Evolutionary conservation across 2,888 invertebrate genomes (phyloP), one percentile per base, ranked within the genome.

Genomic region (Drosophila birchii): DNA sequence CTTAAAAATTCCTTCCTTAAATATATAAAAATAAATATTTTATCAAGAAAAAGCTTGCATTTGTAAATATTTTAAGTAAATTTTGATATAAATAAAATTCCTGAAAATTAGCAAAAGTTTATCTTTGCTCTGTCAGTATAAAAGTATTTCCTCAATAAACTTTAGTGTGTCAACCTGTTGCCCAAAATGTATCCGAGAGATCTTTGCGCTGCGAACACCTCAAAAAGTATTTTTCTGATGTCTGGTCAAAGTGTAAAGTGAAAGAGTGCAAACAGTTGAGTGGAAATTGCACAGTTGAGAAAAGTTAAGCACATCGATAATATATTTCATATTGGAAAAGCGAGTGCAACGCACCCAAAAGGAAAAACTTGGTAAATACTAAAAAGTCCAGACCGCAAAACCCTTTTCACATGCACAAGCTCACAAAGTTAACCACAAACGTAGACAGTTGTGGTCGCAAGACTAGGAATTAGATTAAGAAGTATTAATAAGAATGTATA

Each of bases 251-350:
- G 60, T 61, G 41, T 20, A 44, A 59, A 58, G 44, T 38, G 32
- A 38, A 47, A 67, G 34, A 68, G 57, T 51, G 67, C 20, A n/a
- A 53, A 54, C 49, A 69, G 39, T 58, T 47, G 45, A 71, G 71
- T 38, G 55, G 38, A 61, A 71, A 61, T 55, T 60, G 54, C 18
- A 63, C 59, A 79, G 79, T 73, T 51, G 45, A 38, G 45, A 63
- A 81, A 79, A 85, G 78, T 85, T 86, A 47, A 16, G 49, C 59
- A 68, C 75, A 78, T 87, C 78, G 75, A 79, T 79, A 61, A 54
- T 67, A 78, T 87, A 76, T 81, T 71, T 85, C 76, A 75, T 69
- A 81, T 81, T 76, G 66, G 84, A 76, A 69, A 75, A 67, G 74
- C 67, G 62, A 78, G 66, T 69, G 59, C 71, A 78, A 75, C 56